Conservation (phyloP, 2,797 vertebrate genomes). For the Acanthornis magna region DNA sequence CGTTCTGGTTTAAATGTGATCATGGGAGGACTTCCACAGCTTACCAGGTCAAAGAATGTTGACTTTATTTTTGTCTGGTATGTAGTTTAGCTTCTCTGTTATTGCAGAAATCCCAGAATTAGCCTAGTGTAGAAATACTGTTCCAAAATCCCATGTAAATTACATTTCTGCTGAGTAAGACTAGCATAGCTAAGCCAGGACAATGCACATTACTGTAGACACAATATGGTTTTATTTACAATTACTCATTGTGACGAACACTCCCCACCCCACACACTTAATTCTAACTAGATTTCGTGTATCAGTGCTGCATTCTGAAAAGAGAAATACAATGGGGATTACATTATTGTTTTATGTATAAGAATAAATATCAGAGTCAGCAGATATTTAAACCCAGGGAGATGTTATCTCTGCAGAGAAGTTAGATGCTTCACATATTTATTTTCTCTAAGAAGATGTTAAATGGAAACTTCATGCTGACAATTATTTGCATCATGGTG, state of each 20-base stretch:
- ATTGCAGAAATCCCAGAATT: not conserved
- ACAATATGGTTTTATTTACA: conserved; percentile 13
- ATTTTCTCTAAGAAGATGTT: conserved; percentile 6
- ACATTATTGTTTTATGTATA: conserved; percentile 27
- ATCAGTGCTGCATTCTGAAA: conserved; percentile 1
- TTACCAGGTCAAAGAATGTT: not conserved
- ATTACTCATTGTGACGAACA: not conserved
- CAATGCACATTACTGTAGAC: not conserved
- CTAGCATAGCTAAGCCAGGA: not conserved
- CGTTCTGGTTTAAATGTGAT: not conserved
- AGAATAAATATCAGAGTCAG: conserved; percentile 31
- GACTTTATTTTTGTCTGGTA: not conserved
- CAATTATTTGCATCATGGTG: conserved; percentile 45
- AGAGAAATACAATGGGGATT: conserved; percentile 5
- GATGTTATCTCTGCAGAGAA: conserved; percentile 22
- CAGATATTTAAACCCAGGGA: not conserved
- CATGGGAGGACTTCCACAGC: not conserved
- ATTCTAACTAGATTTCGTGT: not conserved
- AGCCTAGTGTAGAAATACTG: not conserved
- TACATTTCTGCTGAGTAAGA: not conserved
- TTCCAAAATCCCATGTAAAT: not conserved
- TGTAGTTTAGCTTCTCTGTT: not conserved
- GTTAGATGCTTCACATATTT: conserved; percentile 22
- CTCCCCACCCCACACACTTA: not conserved
- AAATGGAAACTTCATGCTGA: conserved; percentile 34